Evolutionary conservation across 2,113 vertebrate genomes (phyloP).

Genomic region (Burhinus bistriatus): DNA sequence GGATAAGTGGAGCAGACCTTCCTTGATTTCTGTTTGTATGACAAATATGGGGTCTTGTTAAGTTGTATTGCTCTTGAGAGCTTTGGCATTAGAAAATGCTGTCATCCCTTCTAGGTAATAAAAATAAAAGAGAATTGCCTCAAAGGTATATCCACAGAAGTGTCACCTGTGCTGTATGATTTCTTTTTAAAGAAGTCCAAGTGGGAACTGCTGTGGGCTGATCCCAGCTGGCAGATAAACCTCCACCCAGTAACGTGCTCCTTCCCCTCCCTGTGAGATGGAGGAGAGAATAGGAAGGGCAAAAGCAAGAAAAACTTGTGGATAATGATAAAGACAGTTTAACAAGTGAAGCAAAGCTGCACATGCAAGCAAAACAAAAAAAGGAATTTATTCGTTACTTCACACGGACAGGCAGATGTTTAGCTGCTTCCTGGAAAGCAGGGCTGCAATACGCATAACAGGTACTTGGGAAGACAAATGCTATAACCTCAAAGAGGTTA

Average conservation of each 20-base stretch:
- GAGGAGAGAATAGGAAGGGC: fast-evolving
- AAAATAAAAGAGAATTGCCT: not conserved
- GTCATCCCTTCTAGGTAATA: not conserved
- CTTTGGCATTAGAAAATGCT: not conserved
- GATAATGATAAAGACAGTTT: not conserved
- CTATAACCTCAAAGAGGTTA: not conserved
- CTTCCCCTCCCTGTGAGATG: fast-evolving
- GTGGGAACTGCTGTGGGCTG: not conserved
- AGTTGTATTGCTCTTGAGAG: not conserved
- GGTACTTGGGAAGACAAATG: not conserved
- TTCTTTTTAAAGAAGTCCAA: not conserved
- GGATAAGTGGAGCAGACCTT: not conserved
- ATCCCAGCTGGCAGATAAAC: not conserved
- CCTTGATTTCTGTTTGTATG: not conserved
- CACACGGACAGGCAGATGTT: not conserved
- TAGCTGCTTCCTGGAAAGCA: not conserved
- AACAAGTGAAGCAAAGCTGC: not conserved
- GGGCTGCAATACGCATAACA: fast-evolving
- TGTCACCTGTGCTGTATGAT: not conserved
- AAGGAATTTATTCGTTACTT: not conserved
- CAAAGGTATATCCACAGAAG: not conserved
- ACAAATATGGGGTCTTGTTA: not conserved
- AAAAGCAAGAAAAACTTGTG: not conserved
- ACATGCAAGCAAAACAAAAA: not conserved
- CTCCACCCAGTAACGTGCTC: fast-evolving